Conservation (phyloP, 2,113 vertebrate species). For the Hypanus sabinus region DNA sequence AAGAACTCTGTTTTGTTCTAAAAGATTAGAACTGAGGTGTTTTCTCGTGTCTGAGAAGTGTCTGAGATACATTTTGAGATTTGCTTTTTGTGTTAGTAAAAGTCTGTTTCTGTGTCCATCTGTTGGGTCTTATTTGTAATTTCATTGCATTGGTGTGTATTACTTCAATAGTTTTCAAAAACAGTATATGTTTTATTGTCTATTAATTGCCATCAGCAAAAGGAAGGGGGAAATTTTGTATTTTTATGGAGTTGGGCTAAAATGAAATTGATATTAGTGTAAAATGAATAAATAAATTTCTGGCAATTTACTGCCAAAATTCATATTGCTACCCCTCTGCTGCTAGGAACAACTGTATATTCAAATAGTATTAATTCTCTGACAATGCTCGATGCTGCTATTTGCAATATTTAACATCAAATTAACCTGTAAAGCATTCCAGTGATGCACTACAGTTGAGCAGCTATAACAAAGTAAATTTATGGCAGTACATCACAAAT, state of each 20-base stretch:
- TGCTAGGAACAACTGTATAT: not conserved
- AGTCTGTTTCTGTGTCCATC: not conserved
- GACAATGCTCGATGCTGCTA: not conserved
- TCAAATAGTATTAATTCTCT: not conserved
- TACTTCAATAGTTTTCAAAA: not conserved
- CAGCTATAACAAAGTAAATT: not conserved
- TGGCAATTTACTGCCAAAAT: not conserved
- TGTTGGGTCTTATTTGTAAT: not conserved
- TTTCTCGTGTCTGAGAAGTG: not conserved
- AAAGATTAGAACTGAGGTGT: not conserved
- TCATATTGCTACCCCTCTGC: not conserved
- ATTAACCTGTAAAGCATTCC: not conserved
- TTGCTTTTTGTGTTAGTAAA: not conserved
- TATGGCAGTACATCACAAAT: not conserved
- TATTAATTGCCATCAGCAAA: not conserved
- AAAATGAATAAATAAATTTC: not conserved
- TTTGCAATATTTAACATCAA: not conserved
- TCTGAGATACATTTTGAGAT: not conserved
- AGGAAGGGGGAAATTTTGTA: not conserved
- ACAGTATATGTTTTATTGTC: not conserved
- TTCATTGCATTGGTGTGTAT: not conserved
- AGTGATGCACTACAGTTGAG: not conserved
- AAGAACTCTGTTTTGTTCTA: not conserved
- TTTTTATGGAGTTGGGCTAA: not conserved
- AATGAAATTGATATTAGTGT: not conserved